Evolutionary conservation across 2,888 invertebrate genomes (phyloP).

Genomic region (Conus canariensis): DNA sequence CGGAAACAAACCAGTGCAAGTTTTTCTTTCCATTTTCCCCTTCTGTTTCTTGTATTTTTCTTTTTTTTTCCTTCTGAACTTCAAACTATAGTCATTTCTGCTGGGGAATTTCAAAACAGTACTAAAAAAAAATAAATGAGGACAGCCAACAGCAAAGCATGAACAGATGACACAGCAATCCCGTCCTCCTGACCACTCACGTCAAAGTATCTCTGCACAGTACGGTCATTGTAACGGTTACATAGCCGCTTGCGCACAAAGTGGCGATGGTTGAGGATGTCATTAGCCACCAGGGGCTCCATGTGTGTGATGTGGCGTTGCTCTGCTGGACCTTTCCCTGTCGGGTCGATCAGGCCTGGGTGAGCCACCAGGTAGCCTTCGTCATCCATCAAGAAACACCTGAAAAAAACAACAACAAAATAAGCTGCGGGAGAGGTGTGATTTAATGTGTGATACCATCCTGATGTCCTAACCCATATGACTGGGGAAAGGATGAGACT

Average conservation of each 20-base stretch:
- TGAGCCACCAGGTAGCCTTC: conserved; percentile 93
- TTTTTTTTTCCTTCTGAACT: no score
- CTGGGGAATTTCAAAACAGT: no score
- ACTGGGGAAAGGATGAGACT: no score
- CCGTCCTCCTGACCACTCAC: not conserved
- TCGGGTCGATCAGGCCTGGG: conserved; percentile 84
- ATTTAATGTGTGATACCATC: not conserved
- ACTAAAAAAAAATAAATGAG: no score
- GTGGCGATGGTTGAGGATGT: conserved; percentile 90
- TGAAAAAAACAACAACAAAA: conserved; percentile 42
- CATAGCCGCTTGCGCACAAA: conserved; percentile 91
- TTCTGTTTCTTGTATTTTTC: no score
- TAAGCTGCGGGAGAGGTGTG: not conserved
- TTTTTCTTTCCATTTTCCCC: no score
- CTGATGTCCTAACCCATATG: not conserved
- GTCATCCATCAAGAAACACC: conserved; percentile 93
- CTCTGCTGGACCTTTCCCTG: conserved; percentile 85
- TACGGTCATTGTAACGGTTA: conserved; percentile 90
- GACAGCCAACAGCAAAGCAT: no score
- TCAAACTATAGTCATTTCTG: no score
- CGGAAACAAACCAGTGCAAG: no score
- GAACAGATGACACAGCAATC: no score
- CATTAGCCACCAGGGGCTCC: conserved; percentile 93
- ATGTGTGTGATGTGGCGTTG: conserved; percentile 91
- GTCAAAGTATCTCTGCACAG: conserved; percentile 86